phyloP scores from a whole-genome alignment of 1,140 invertebrate genomes.

The Trachymyrmex septentrionalis region DNA sequence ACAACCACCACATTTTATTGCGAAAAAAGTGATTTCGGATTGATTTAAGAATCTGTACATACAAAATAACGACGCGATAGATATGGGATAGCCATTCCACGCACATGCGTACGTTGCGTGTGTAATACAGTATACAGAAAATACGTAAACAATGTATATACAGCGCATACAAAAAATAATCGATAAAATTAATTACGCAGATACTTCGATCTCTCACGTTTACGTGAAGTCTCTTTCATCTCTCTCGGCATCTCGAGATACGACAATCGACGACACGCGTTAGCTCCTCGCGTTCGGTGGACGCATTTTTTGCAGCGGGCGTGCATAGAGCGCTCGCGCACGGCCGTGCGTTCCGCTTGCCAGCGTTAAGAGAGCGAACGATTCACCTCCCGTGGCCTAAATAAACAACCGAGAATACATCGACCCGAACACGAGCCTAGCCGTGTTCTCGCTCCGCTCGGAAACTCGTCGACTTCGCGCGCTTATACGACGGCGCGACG shows the following conservation, averaged over 20 bases:
- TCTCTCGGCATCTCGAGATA: slow-evolving; percentile 15
- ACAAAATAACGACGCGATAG: not conserved
- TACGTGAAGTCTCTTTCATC: slow-evolving; percentile 48
- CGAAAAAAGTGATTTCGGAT: not conserved
- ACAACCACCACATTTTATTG: not conserved
- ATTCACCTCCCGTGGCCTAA: slow-evolving; percentile 86
- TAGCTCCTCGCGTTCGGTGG: slow-evolving; percentile 43
- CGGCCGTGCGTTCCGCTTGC: slow-evolving; percentile 64
- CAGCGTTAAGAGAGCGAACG: slow-evolving; percentile 75
- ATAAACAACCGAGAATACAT: slow-evolving; percentile 87
- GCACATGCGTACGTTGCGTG: not conserved
- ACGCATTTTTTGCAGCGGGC: slow-evolving; percentile 46
- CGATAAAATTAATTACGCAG: slow-evolving; percentile 7
- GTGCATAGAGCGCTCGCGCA: slow-evolving; percentile 26
- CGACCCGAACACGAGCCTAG: slow-evolving; percentile 81
- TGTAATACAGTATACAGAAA: not conserved
- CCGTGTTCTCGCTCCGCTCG: slow-evolving; percentile 56
- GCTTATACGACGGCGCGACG: slow-evolving; percentile 56
- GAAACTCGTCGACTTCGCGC: slow-evolving; percentile 68
- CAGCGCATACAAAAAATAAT: not conserved
- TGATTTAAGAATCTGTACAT: not conserved
- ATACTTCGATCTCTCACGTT: not conserved
- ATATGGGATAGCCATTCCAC: not conserved
- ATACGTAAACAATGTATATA: slow-evolving; percentile 9
- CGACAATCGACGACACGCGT: slow-evolving; percentile 36